A percentile compares a stretch with the other conserved stretches of the same genome.
Evolutionary conservation across 2,113 vertebrate genomes (phyloP).

Genomic region (Phyllostomus hastatus): DNA sequence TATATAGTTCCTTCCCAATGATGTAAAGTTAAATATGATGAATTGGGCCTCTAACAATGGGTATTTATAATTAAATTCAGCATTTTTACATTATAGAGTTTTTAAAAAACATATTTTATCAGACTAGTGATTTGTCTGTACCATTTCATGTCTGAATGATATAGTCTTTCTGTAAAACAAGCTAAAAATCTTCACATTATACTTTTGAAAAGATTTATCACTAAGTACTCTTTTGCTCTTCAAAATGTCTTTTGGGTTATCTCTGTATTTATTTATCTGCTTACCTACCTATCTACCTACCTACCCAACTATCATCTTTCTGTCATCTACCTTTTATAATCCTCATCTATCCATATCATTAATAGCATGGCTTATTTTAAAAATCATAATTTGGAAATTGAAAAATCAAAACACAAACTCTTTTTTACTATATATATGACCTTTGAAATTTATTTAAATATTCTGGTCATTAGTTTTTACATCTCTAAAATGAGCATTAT

Average conservation of each 20-base stretch:
- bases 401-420: not conserved
- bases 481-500: not conserved
- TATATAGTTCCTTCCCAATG: not conserved
- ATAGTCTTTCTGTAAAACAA: not conserved
- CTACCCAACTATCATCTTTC: not conserved
- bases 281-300: too few species aligned
- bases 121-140: not conserved
- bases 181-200: not conserved
- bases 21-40: not conserved
- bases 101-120: not conserved
- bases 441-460: not conserved
- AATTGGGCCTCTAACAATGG: not conserved
- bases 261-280: not conserved
- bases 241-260: not conserved
- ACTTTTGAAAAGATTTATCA: not conserved
- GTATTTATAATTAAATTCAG: not conserved
- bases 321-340: not conserved
- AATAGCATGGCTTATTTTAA: not conserved
- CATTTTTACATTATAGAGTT: not conserved
- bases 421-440: not conserved
- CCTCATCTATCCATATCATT: not conserved
- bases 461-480: not conserved
- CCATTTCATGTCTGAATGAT: not conserved
- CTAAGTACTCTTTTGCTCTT: not conserved
- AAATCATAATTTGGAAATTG: not conserved